Base-by-base conservation (phyloP, 2,888 invertebrate genomes). In the Argyra leucocephala region DNA sequence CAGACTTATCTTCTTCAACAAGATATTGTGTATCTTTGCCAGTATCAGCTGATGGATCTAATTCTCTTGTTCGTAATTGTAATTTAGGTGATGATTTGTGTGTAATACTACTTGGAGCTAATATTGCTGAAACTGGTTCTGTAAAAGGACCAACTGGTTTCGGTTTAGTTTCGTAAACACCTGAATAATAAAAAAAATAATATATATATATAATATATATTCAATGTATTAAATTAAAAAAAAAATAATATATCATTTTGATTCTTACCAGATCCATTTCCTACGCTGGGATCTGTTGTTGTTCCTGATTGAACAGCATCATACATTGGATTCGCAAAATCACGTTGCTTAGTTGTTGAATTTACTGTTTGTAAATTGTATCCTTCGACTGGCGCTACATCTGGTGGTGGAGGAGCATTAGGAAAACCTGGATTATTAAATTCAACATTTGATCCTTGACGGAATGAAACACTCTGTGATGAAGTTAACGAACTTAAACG, bases 251-350 rank as follows among this genome's bases (percentile, higher is more conserved):
- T n/a, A 18, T 18, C 31, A 26, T 31, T 61, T 26, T 21, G 12
- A 62, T 59, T 69, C 72, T 79, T 80, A 78, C 84, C 84, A 73
- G 83, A 82, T 71, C 86, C 84, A 72, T 86, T 86, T 69, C 84
- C 84, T 70, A 85, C 79, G 64, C 80, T 81, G 36, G 83, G 80
- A 70, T 85, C 85, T 24, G 82, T 80, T 71, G 78, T 82, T 67
- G 78, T 79, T 64, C 84, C 85, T 69, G 87, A 82, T 71, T 88
- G 88, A 65, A 89, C 90, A 62, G 93, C 93, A 75, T 98, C 97
- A 80, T 97, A 98, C 91, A 97, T 96, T 62, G 97, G 97, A 82
- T 98, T 98, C 75, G 93, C 91, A 83, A 98, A 98, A 81, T 98
- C 96, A 64, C 96, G 83, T 66, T 88, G 88, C 79, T 92, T 93